Base-by-base conservation (phyloP, 2,797 vertebrate genomes). In the Semaprochilodus insignis region DNA sequence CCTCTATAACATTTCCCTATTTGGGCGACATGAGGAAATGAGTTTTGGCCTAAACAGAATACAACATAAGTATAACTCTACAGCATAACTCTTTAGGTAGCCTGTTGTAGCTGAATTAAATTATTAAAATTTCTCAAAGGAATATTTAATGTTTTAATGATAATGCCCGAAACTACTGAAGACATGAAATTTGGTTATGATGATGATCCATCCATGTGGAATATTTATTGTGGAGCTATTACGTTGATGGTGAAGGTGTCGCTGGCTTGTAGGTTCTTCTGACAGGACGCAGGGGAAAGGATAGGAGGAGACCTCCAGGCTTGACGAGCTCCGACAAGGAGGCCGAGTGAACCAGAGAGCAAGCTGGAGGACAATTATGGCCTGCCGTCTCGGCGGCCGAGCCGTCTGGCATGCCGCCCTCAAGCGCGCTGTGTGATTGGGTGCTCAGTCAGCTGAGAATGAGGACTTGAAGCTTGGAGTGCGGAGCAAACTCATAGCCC, bases 291-390 rank as follows among this genome's bases (percentile, higher is more conserved):
- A 48, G 36, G 40, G n/a, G 67, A 21, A 70, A 70, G 25, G 15
- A 48, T 44, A 79, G 36, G 54, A 71, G 23, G 23, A 51, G 54
- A 60, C 67, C 77, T 70, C 55, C 54, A 71, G 67, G 21, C 67
- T 15, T 70, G 67, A 62, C 54, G 8, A 16, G 77, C 57, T 79
- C 36, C 54, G 55, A 19, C 57, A 15, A 79, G 17, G 52, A 80
- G 67, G 34, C 36, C 10, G n/a, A 23, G 36, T 6, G 36, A 69
- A 69, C n/a, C 17, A 21, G 66, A n/a, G 66, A 69, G 67, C 40
- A 8, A 71, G 23, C 36, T 55, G 17, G 67, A 60, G 67, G 55
- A 71, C 36, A 72, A 23, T 80, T 59, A 51, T 11, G 55, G 40
- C 34, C 65, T 25, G 62, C 15, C 62, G 62, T 65, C 62, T 65